A percentile compares a stretch with the other conserved stretches of the same genome.
These are phyloP conservation scores for Oreotrochilus melanogaster DNA, from an alignment of 2,113 vertebrate species.

Conservation along the genomic window DNA sequence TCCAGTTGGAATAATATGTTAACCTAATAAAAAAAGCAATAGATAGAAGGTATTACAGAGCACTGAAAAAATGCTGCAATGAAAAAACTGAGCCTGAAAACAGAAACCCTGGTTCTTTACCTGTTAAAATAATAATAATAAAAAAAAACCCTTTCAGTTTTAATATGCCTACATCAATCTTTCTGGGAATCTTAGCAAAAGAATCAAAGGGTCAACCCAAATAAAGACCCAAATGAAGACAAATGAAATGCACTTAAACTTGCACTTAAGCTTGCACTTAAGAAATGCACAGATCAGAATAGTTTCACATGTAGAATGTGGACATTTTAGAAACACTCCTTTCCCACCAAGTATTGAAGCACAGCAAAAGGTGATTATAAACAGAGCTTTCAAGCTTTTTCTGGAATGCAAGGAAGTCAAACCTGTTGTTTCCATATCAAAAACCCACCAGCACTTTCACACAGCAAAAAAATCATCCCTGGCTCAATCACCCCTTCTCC, in stretches of 20 bases:
- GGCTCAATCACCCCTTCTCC: not conserved
- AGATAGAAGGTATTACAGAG: not conserved
- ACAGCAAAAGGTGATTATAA: not conserved
- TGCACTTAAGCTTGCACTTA: not conserved
- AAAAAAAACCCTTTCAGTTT: not conserved
- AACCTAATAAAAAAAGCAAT: not conserved
- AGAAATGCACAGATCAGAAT: not conserved
- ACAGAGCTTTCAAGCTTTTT: not conserved
- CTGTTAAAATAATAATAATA: not conserved
- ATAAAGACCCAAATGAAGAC: not conserved
- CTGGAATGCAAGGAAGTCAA: not conserved
- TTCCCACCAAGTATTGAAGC: not conserved
- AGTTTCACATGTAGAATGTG: accelerated
- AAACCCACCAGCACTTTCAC: accelerated
- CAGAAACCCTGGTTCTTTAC: accelerated
- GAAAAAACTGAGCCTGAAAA: not conserved
- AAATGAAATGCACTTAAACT: not conserved
- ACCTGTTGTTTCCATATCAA: not conserved
- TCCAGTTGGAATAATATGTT: not conserved
- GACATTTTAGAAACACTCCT: not conserved
- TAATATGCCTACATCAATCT: accelerated
- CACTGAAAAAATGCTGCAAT: not conserved
- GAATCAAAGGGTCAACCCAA: not conserved
- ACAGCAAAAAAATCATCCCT: not conserved
- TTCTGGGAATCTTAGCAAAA: not conserved